These are phyloP conservation scores for Lithobates pipiens DNA, from an alignment of 2,797 vertebrate genomes.

Conservation along the genomic window DNA sequence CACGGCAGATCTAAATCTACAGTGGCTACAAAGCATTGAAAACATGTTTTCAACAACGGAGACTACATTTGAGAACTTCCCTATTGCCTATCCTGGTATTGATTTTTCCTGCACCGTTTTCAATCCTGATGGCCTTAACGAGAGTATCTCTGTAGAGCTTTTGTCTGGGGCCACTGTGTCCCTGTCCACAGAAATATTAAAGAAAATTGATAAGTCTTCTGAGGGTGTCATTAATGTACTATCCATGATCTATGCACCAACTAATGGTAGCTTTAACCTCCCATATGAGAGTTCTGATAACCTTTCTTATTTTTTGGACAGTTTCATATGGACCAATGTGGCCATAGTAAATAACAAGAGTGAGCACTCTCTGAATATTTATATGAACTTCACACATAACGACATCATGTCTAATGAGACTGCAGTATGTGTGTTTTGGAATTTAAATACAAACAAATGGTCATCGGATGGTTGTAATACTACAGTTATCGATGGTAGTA, in stretches of 20 bases:
- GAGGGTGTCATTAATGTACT: not conserved
- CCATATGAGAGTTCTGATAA: not conserved
- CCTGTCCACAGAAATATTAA: not conserved
- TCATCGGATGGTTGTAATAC: constrained; percentile 36
- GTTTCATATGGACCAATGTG: constrained; percentile 4
- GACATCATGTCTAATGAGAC: not conserved
- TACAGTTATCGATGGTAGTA: not conserved
- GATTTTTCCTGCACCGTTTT: too few species aligned
- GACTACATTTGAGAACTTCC: too few species aligned
- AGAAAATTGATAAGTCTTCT: not conserved
- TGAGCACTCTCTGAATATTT: not conserved
- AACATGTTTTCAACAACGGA: too few species aligned
- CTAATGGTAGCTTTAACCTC: not conserved
- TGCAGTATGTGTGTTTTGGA: constrained; percentile 10
- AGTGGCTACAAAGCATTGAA: too few species aligned
- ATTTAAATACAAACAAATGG: constrained; percentile 8
- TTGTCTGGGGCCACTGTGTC: not conserved
- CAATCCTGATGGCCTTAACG: too few species aligned
- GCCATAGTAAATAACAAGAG: not conserved
- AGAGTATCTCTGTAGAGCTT: too few species aligned
- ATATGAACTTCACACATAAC: constrained; percentile 26
- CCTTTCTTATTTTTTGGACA: constrained; percentile 12
- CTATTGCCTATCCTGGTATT: too few species aligned
- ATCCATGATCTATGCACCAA: not conserved
- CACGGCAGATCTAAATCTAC: too few species aligned